Evolutionary conservation across 2,888 invertebrate genomes (phyloP).

Genomic region (Latheticus oryzae): DNA sequence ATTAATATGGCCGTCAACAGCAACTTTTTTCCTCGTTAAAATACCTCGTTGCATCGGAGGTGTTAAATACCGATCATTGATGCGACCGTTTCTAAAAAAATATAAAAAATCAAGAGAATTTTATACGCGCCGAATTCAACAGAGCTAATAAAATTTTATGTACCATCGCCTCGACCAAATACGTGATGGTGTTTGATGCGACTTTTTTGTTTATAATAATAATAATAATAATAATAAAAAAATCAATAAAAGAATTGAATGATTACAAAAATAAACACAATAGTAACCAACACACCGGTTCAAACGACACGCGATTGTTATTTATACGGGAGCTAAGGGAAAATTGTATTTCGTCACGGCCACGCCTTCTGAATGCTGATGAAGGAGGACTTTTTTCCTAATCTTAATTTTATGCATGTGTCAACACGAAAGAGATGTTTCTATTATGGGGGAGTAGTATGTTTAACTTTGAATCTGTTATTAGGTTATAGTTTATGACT

Average conservation of each 20-base stretch:
- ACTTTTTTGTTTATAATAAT: constrained; percentile 5
- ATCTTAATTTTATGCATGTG: constrained; percentile 13
- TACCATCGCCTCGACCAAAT: constrained; percentile 2
- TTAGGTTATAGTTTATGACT: too few species aligned
- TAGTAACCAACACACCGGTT: constrained; percentile 18
- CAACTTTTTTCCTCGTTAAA: constrained; percentile 33
- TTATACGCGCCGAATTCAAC: constrained; percentile 19
- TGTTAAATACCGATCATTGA: constrained; percentile 41
- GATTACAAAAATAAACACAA: constrained; percentile 7
- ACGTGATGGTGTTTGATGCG: constrained; percentile 18
- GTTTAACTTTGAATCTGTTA: too few species aligned
- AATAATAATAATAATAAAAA: constrained; percentile 5
- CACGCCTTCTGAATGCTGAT: constrained; percentile 9
- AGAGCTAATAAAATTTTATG: constrained; percentile 35
- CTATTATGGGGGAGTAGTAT: constrained; percentile 1
- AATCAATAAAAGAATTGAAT: constrained; percentile 12
- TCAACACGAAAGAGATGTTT: constrained; percentile 15
- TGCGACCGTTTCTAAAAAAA: constrained; percentile 28
- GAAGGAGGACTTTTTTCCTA: constrained; percentile 5
- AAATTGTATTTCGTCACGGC: constrained; percentile 13
- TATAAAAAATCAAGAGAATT: constrained; percentile 16
- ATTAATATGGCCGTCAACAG: constrained; percentile 25
- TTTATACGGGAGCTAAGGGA: constrained; percentile 13
- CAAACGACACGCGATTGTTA: constrained; percentile 22
- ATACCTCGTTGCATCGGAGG: constrained; percentile 33